Conservation (phyloP, 2,797 vertebrate genomes). For the Cossypha dichroa region DNA sequence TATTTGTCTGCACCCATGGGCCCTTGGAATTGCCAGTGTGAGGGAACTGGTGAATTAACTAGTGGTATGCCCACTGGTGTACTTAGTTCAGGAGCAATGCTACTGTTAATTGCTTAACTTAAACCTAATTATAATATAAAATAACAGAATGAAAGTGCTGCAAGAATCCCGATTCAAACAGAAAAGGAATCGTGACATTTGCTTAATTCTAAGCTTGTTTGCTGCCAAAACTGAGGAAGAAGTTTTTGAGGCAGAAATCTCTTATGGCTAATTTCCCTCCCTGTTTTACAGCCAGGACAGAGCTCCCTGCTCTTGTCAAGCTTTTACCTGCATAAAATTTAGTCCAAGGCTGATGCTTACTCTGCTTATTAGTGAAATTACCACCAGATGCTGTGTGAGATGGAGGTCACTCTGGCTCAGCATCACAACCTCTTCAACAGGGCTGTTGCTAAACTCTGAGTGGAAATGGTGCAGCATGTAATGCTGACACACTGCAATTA, state of each 20-base stretch:
- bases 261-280: background rate
- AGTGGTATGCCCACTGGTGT: slow-evolving; percentile 54
- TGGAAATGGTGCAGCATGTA: slow-evolving; percentile 34
- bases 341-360: slow-evolving; percentile 67
- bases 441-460: slow-evolving; percentile 68
- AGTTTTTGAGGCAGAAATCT: background rate
- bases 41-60: slow-evolving; percentile 69
- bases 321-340: slow-evolving; percentile 70
- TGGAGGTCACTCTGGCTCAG: slow-evolving; percentile 66
- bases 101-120: slow-evolving; percentile 66
- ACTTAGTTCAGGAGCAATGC: slow-evolving; percentile 71
- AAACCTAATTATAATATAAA: slow-evolving; percentile 65
- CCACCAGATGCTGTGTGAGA: slow-evolving; percentile 75
- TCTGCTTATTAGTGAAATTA: slow-evolving; percentile 54
- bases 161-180: background rate
- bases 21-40: slow-evolving; percentile 40
- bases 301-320: background rate
- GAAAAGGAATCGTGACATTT: background rate
- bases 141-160: slow-evolving; percentile 18
- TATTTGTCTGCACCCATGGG: slow-evolving; percentile 68
- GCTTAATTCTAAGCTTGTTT: background rate
- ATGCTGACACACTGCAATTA: background rate
- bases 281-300: background rate
- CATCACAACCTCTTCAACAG: slow-evolving; percentile 68
- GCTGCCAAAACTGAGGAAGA: background rate